These are phyloP conservation scores for human DNA, from an alignment of 2,113 vertebrate species.

Conservation along the genomic window DNA sequence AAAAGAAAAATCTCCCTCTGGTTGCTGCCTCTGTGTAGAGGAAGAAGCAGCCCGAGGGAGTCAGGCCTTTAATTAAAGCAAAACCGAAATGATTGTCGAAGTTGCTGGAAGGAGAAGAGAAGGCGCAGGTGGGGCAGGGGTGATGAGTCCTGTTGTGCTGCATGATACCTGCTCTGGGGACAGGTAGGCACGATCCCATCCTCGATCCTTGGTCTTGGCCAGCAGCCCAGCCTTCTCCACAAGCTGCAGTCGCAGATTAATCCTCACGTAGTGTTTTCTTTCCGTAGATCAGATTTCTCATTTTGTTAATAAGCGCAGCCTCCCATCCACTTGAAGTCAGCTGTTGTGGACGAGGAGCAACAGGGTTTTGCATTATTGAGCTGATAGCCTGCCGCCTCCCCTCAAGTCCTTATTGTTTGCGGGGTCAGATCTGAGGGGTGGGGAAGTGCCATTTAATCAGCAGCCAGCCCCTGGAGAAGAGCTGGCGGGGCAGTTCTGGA, in stretches of 20 bases:
- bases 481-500: slow-evolving; percentile 73
- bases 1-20: slow-evolving; percentile 81
- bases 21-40: slow-evolving; percentile 73
- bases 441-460: slow-evolving; percentile 66
- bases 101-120: slow-evolving; percentile 60
- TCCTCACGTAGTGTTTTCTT: slow-evolving; percentile 85
- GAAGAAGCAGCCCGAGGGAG: slow-evolving; percentile 74
- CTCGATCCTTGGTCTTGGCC: slow-evolving; percentile 77
- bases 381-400: slow-evolving; percentile 74
- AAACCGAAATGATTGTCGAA: slow-evolving; percentile 66
- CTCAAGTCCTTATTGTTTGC: slow-evolving; percentile 73
- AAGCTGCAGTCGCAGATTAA: slow-evolving; percentile 82
- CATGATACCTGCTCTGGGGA: slow-evolving; percentile 77
- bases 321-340: slow-evolving; percentile 84
- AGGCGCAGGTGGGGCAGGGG: slow-evolving; percentile 39
- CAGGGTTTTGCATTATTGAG: slow-evolving; percentile 84
- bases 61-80: slow-evolving; percentile 76
- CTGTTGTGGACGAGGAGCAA: slow-evolving; percentile 83
- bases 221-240: slow-evolving; percentile 80
- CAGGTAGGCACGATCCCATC: slow-evolving; percentile 77
- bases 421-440: neutral
- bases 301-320: slow-evolving; percentile 86
- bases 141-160: neutral
- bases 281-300: slow-evolving; percentile 86
- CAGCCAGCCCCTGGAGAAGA: slow-evolving; percentile 70